Conservation (phyloP, 2,888 invertebrate genomes). For the Cybosia mesomella region DNA sequence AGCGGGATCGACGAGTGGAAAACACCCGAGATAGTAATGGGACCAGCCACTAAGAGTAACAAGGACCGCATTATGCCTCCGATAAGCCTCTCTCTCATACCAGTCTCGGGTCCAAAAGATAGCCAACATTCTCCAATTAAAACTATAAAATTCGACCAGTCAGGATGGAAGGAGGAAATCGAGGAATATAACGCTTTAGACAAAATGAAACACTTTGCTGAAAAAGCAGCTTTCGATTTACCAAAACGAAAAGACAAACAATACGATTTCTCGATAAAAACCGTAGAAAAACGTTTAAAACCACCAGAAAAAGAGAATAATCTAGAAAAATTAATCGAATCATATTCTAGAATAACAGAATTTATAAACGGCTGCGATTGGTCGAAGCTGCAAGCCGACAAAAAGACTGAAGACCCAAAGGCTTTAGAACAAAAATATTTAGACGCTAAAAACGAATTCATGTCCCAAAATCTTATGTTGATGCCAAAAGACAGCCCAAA, state of each 20-base stretch:
- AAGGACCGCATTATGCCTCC: constrained; percentile 81
- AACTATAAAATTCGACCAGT: constrained; percentile 69
- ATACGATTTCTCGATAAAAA: constrained; percentile 50
- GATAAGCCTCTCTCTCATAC: constrained; percentile 81
- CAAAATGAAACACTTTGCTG: constrained; percentile 85
- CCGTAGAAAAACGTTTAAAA: constrained; percentile 65
- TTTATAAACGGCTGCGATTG: constrained; percentile 84
- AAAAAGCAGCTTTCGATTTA: constrained; percentile 81
- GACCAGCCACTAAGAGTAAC: constrained; percentile 66
- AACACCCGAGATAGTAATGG: constrained; percentile 74
- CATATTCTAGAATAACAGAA: constrained; percentile 81
- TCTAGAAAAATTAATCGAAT: constrained; percentile 77
- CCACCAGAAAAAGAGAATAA: constrained; percentile 72
- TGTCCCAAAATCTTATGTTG: constrained; percentile 79
- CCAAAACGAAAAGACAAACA: constrained; percentile 72
- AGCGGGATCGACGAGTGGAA: constrained; percentile 70
- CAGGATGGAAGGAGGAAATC: constrained; percentile 70
- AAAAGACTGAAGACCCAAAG: constrained; percentile 70
- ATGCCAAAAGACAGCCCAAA: constrained; percentile 76
- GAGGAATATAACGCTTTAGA: constrained; percentile 83
- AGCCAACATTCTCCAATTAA: constrained; percentile 69
- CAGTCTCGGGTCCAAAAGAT: constrained; percentile 76
- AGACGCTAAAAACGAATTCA: constrained; percentile 83
- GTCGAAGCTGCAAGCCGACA: constrained; percentile 72
- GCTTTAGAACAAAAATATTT: constrained; percentile 80